phyloP scores from a whole-genome alignment of 2,113 vertebrate species.

The Jaculus jaculus region DNA sequence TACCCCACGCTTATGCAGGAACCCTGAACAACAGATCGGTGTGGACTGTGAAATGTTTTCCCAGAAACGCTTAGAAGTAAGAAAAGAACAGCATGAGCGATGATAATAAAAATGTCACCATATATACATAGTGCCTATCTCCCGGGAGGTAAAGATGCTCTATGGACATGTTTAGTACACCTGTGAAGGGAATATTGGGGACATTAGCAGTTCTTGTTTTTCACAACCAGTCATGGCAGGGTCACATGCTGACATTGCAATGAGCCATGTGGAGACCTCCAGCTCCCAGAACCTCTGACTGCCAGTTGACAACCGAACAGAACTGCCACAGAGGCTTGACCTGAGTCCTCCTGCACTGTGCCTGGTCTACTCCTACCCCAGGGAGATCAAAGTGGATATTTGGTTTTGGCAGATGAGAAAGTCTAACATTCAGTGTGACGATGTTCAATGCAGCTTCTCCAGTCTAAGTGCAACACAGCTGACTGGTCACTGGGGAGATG shows the following conservation, averaged over 20 bases:
- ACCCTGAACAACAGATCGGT: conserved; percentile 77
- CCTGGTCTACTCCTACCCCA: conserved; percentile 66
- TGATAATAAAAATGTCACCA: conserved; percentile 62
- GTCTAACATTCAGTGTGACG: conserved; percentile 78
- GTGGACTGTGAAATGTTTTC: conserved; percentile 80
- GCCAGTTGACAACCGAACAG: background rate
- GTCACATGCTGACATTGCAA: background rate
- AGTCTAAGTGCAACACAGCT: conserved; percentile 72
- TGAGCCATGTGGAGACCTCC: background rate
- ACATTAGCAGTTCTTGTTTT: conserved; percentile 23
- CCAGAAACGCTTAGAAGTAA: conserved; percentile 76
- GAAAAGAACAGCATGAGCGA: conserved; percentile 58
- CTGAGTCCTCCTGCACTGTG: conserved; percentile 63
- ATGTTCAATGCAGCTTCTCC: conserved; percentile 72
- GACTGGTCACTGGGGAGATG: conserved; percentile 52
- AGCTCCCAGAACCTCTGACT: background rate
- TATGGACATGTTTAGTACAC: conserved; percentile 31
- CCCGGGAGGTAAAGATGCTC: conserved; percentile 77
- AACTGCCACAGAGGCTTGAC: conserved; percentile 61
- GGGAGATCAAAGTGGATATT: conserved; percentile 76
- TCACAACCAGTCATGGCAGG: conserved; percentile 9
- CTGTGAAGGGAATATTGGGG: conserved; percentile 17
- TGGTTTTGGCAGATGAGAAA: conserved; percentile 80
- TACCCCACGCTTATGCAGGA: conserved; percentile 77
- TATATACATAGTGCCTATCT: conserved; percentile 80